Conservation (phyloP, 2,797 vertebrate species). For the Xenopus petersii region DNA sequence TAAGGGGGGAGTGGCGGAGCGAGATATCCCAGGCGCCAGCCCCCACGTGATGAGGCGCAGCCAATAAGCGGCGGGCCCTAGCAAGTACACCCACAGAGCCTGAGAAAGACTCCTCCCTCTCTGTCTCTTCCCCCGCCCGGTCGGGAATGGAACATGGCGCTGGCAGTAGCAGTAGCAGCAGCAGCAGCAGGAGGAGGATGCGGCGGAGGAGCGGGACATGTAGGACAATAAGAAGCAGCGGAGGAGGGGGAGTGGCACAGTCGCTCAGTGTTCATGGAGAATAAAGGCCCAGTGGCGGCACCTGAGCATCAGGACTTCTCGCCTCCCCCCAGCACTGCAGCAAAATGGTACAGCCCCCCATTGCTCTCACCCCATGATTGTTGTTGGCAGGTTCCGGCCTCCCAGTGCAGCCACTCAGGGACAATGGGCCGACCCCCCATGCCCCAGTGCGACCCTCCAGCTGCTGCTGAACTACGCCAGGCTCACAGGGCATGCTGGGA, state of each 20-base stretch:
- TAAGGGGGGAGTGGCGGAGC: not conserved
- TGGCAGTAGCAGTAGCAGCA: not conserved
- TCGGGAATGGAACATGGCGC: constrained; percentile 43
- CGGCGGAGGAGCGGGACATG: constrained; percentile 19
- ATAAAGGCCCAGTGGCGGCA: constrained; percentile 18
- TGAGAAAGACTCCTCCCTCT: not conserved
- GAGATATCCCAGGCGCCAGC: not conserved
- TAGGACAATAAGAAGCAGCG: constrained; percentile 37
- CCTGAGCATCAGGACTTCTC: not conserved
- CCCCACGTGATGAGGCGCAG: not conserved
- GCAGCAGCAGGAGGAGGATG: constrained; percentile 10
- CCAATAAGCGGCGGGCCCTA: constrained; percentile 13
- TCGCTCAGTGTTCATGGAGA: constrained; percentile 6
- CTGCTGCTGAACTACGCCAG: no score
- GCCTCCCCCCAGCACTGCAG: not conserved
- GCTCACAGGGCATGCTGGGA: no score
- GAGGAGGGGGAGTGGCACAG: constrained; percentile 11
- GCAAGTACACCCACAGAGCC: constrained; percentile 9
- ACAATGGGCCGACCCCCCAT: no score
- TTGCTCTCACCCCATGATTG: not conserved
- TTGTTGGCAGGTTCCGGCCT: constrained; percentile 2
- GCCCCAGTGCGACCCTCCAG: no score
- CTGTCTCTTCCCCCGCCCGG: not conserved
- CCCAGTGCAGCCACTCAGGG: no score
- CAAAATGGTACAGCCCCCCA: constrained; percentile 32